Evolutionary conservation across 2,888 invertebrate genomes (phyloP), one percentile per base, ranked within the genome.

Genomic region (Chymomyza procnemis): DNA sequence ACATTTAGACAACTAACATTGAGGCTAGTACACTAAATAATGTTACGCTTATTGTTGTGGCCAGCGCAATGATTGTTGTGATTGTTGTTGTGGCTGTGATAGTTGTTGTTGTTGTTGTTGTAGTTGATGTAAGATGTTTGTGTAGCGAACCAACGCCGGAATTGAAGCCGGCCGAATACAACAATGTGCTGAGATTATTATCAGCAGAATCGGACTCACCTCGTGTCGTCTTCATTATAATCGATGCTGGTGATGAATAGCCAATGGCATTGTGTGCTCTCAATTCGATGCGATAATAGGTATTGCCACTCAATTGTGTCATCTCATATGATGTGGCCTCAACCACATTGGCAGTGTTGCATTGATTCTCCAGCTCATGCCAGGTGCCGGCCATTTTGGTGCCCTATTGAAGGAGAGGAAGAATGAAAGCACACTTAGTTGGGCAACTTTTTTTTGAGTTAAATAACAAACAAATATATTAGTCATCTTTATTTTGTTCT

Each of bases 241-340:
- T 93, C 88, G 94, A 93, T 52, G 95, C 95, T 1, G 96, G 95
- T 69, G 93, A 92, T 85, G 97, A 96, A 91, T 92, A 94, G 66
- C 97, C 98, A 73, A 97, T 95, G 22, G 93, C 92, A 91, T 98
- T 98, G 90, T 95, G 95, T 55, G 97, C 98, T 78, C 94, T 93
- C 66, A 98, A 92, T 88, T 96, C 95, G 87, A 97, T 94, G 88
- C 94, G 94, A 92, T 98, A 98, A 76, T 94, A 94, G 4, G 96
- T 95, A 89, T 97, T 95, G 0, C 97, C 94, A 63, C 92, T 92
- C 19, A 98, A 93, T 16, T 93, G 91, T 73, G 93, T 93, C 88
- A 97, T 92, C 91, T 94, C 94, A 80, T 93, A 94, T 64, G 94
- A 94, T 67, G 94, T 93, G 62, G 92, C 93, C 57, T 94, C 93